phyloP scores from a whole-genome alignment of 2,888 invertebrate species.

The Abrostola tripartita region DNA sequence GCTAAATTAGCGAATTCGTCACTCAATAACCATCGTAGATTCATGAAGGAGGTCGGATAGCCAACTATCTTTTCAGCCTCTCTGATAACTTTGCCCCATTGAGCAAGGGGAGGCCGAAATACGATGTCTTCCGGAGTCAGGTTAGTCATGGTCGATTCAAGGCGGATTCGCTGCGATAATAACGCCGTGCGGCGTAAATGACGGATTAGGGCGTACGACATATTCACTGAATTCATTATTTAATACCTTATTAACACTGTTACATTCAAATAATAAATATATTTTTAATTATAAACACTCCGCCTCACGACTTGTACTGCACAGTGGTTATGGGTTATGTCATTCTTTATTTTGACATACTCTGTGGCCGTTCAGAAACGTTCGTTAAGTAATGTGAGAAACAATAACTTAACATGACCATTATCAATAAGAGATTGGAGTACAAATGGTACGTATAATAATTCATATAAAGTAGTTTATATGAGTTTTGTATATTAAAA shows the following conservation, averaged over 20 bases:
- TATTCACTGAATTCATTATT: constrained; percentile 57
- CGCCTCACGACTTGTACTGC: constrained; percentile 37
- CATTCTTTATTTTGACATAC: constrained; percentile 75
- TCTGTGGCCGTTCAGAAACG: constrained; percentile 64
- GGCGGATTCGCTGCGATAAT: constrained; percentile 74
- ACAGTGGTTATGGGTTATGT: constrained; percentile 64
- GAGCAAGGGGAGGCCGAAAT: constrained; percentile 79
- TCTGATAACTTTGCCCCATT: constrained; percentile 82
- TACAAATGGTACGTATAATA: too few relatives aligned
- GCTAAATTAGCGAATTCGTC: constrained; percentile 90
- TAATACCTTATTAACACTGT: constrained; percentile 49
- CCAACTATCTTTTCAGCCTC: constrained; percentile 87
- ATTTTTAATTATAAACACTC: constrained; percentile 57
- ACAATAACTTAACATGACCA: background rate
- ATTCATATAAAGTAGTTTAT: too few relatives aligned
- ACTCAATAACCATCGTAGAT: constrained; percentile 89
- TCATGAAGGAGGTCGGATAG: constrained; percentile 89
- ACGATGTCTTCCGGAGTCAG: constrained; percentile 81
- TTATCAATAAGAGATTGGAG: background rate
- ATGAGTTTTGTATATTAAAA: background rate
- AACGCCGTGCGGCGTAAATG: constrained; percentile 77
- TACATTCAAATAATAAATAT: constrained; percentile 60
- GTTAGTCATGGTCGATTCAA: constrained; percentile 80
- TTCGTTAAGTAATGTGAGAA: background rate
- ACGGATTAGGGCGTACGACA: constrained; percentile 80